phyloP scores from a whole-genome alignment of 2,113 vertebrate genomes.

The Eretmochelys imbricata region DNA sequence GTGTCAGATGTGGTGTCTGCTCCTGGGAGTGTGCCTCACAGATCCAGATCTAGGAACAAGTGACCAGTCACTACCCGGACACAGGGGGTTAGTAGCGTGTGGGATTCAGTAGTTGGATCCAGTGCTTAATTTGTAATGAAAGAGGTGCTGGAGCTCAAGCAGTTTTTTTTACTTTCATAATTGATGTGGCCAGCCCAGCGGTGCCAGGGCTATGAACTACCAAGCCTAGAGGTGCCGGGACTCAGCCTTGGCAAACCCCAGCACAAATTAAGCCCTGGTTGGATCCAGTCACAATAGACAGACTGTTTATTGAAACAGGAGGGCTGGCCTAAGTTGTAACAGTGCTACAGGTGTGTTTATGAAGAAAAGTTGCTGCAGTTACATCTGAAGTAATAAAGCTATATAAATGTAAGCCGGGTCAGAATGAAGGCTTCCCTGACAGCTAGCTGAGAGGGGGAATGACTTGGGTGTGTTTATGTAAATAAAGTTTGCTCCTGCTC shows the following conservation, averaged over 20 bases:
- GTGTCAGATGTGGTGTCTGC: not conserved
- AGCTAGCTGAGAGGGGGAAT: too few species aligned
- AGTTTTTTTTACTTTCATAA: too few species aligned
- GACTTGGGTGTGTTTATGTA: too few species aligned
- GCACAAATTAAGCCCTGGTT: not conserved
- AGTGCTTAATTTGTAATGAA: not conserved
- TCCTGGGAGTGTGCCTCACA: fast-evolving
- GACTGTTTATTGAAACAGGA: not conserved
- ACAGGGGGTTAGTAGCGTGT: not conserved
- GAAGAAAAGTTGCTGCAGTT: not conserved
- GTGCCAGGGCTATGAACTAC: too few species aligned
- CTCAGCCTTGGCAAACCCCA: too few species aligned
- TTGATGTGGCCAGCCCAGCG: too few species aligned
- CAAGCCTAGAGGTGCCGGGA: too few species aligned
- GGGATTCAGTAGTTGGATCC: not conserved
- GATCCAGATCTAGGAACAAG: not conserved
- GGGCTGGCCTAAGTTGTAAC: not conserved
- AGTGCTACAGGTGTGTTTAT: not conserved
- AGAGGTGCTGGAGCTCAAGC: not conserved
- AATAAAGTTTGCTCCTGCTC: too few species aligned
- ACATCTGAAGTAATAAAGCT: not conserved
- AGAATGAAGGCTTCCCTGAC: too few species aligned
- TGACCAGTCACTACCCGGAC: not conserved
- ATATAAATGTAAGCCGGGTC: too few species aligned
- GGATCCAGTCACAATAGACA: not conserved